A percentile compares a stretch with the other conserved stretches of the same genome.
phyloP scores from a whole-genome alignment of 2,113 vertebrate species.

The Nothobranchius furzeri region DNA sequence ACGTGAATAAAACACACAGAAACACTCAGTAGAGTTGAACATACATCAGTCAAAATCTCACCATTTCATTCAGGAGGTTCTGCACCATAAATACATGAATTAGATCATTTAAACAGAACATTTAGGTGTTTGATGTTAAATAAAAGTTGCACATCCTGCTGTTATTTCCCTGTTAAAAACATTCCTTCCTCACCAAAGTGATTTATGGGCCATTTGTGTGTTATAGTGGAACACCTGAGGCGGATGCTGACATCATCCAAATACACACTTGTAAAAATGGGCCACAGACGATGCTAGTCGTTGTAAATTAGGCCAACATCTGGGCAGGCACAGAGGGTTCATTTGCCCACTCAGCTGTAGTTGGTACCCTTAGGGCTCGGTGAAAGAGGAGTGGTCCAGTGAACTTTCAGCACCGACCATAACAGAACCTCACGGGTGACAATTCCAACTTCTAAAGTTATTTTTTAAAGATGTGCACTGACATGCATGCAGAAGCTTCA shows the following conservation, averaged over 20 bases:
- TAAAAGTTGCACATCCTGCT: no score
- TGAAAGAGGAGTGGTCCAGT: constrained; percentile 17
- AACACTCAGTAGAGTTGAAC: no score
- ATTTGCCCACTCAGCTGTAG: constrained; percentile 70
- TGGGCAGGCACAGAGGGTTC: constrained; percentile 66
- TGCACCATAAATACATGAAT: no score
- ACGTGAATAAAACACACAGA: no score
- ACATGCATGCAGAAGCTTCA: not conserved
- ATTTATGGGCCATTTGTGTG: constrained; percentile 20
- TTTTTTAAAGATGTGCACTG: no score
- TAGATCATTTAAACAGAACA: no score
- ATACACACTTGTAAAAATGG: constrained; percentile 56
- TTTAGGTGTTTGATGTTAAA: no score
- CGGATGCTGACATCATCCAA: constrained; percentile 35
- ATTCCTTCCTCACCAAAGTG: not conserved
- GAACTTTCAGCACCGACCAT: constrained; percentile 29
- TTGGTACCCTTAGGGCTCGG: constrained; percentile 53
- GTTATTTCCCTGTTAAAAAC: no score
- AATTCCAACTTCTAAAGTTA: no score
- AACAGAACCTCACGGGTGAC: no score
- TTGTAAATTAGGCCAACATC: constrained; percentile 80
- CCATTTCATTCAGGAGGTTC: no score
- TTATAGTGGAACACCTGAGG: constrained; percentile 39
- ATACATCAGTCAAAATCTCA: no score
- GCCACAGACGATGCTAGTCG: constrained; percentile 67